Percentiles rank a stretch among this genome's conserved stretches.
These are phyloP conservation scores for Rhorus exstirpatorius DNA, from an alignment of 2,888 invertebrate genomes.

Conservation along the genomic window DNA sequence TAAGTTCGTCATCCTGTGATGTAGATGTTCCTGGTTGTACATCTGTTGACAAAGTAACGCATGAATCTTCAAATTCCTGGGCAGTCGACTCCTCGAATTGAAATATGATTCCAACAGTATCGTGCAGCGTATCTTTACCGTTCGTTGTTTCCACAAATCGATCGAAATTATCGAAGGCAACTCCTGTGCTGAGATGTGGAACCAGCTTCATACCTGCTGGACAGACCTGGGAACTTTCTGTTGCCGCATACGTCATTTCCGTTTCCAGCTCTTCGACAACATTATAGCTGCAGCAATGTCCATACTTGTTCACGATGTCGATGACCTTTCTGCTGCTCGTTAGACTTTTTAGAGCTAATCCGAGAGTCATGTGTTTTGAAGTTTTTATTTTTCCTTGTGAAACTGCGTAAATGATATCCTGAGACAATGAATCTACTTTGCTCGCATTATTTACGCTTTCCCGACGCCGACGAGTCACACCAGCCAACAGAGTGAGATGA, in stretches of 20 bases:
- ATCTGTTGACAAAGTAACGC: no score
- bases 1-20: background rate
- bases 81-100: conserved; percentile 56
- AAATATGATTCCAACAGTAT: conserved; percentile 60
- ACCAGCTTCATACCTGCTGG: background rate
- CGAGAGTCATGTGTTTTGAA: conserved; percentile 76
- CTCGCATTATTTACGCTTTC: conserved; percentile 1
- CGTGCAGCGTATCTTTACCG: conserved; percentile 72
- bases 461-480: conserved; percentile 6
- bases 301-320: conserved; percentile 74
- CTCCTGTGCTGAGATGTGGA: conserved; percentile 61
- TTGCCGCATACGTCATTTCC: conserved; percentile 72
- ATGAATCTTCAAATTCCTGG: background rate
- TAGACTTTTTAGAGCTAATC: conserved; percentile 75
- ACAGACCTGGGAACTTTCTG: background rate
- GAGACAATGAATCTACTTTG: conserved; percentile 8
- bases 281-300: conserved; percentile 76
- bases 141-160: conserved; percentile 72
- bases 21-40: background rate
- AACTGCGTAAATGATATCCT: conserved; percentile 10
- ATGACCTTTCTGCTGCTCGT: conserved; percentile 75
- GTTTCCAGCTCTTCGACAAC: conserved; percentile 77
- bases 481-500: conserved; percentile 48
- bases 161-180: conserved; percentile 75
- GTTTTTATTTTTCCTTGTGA: conserved; percentile 69